Conservation (phyloP, 2,797 vertebrate genomes). For the Pseudomugil tenellus region DNA sequence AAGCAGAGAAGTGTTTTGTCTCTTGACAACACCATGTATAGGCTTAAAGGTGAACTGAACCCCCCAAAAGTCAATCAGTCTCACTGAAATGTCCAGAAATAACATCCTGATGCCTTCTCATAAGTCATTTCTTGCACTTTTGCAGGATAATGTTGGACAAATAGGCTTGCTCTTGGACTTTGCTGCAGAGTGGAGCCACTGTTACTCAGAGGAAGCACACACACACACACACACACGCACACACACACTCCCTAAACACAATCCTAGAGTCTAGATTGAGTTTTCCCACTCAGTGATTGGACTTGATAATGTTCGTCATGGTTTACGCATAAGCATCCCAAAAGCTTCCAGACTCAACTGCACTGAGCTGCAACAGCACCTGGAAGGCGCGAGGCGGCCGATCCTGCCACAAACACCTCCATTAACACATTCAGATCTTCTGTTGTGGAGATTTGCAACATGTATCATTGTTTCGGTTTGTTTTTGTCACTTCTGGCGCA, state of each 20-base stretch:
- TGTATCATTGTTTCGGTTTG: slow-evolving; percentile 14
- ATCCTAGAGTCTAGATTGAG: slow-evolving; percentile 44
- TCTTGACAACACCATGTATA: slow-evolving; percentile 17
- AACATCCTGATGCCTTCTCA: slow-evolving; percentile 29
- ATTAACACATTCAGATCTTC: slow-evolving; percentile 12
- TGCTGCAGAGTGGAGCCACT: slow-evolving; percentile 42
- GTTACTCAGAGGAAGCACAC: slow-evolving; percentile 20
- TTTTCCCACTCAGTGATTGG: slow-evolving; percentile 63
- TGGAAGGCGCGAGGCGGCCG: slow-evolving; percentile 43
- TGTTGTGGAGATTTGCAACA: slow-evolving; percentile 6
- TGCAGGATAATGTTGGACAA: slow-evolving; percentile 35
- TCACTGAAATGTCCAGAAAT: slow-evolving; percentile 35
- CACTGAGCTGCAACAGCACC: slow-evolving; percentile 52
- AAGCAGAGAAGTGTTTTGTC: slow-evolving; percentile 41
- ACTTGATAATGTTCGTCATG: slow-evolving; percentile 63
- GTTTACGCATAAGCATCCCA: slow-evolving; percentile 48
- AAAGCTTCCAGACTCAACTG: slow-evolving; percentile 40
- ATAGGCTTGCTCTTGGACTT: slow-evolving; percentile 33
- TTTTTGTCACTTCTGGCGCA: background rate
- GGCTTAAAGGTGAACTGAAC: slow-evolving; percentile 52
- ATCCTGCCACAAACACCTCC: slow-evolving; percentile 18
- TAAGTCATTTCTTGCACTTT: slow-evolving; percentile 48
- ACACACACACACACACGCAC: slow-evolving; percentile 8
- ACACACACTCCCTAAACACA: slow-evolving; percentile 5
- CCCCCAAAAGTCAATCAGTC: slow-evolving; percentile 31